phyloP scores from a whole-genome alignment of 2,888 invertebrate species.

The Melinaea menophilus region DNA sequence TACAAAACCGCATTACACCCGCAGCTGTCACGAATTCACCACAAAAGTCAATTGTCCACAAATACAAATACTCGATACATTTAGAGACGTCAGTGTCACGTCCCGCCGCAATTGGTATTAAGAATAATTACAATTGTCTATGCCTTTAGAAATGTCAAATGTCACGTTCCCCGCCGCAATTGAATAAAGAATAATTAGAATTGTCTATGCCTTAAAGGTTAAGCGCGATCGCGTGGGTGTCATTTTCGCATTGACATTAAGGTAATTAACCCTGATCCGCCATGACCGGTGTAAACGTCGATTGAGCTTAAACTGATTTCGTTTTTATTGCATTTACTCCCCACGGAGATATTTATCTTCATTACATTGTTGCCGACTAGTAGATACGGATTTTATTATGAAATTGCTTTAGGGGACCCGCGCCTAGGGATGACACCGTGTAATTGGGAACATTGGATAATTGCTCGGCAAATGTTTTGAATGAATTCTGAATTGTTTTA shows the following conservation, averaged over 20 bases:
- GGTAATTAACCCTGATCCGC: slow-evolving; percentile 46
- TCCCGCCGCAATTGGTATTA: too few species aligned
- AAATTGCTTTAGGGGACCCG: slow-evolving; percentile 61
- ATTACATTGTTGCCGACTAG: slow-evolving; percentile 62
- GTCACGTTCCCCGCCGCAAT: too few species aligned
- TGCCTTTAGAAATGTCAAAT: slow-evolving; percentile 35
- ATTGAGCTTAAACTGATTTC: slow-evolving; percentile 72
- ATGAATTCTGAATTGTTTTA: slow-evolving; percentile 31
- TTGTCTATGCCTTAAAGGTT: slow-evolving; percentile 51
- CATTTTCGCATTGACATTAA: slow-evolving; percentile 49
- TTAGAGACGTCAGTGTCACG: too few species aligned
- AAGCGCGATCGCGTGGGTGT: slow-evolving; percentile 53
- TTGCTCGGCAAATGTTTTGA: slow-evolving; percentile 60
- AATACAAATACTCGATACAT: too few species aligned
- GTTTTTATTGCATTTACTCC: slow-evolving; percentile 69
- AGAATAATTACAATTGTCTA: slow-evolving; percentile 48
- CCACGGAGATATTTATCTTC: slow-evolving; percentile 72
- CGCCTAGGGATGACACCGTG: slow-evolving; percentile 56
- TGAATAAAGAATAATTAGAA: slow-evolving; percentile 38
- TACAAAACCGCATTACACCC: too few species aligned
- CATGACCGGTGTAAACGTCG: slow-evolving; percentile 54
- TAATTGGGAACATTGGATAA: slow-evolving; percentile 71
- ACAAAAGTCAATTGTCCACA: too few species aligned
- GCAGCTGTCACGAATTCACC: too few species aligned
- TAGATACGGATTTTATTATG: slow-evolving; percentile 70